Evolutionary conservation across 2,797 vertebrate species (phyloP).

Genomic region (Lerista edwardsae): DNA sequence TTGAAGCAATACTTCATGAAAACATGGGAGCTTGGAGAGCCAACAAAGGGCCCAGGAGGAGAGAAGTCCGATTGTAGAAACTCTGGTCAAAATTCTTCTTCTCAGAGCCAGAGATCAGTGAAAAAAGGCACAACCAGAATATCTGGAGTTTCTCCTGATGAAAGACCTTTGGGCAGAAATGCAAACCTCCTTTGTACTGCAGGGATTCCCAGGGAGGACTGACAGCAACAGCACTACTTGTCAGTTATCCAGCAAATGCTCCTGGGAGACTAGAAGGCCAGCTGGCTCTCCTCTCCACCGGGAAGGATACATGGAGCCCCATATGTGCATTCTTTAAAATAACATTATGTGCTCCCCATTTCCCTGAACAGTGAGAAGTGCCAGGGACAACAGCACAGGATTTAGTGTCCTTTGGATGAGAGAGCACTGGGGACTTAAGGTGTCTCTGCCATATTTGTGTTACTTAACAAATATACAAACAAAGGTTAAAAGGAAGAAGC

Average conservation of each 20-base stretch:
- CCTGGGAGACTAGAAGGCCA: background rate
- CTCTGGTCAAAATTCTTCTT: background rate
- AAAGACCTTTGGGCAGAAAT: background rate
- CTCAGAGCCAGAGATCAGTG: background rate
- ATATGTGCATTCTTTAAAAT: conserved; percentile 5
- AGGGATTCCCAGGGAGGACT: background rate
- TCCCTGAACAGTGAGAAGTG: background rate
- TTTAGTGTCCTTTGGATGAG: background rate
- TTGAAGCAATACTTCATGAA: background rate
- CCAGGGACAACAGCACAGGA: conserved; percentile 4
- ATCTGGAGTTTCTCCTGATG: background rate
- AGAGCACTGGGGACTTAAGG: background rate
- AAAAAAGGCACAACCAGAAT: background rate
- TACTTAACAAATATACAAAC: background rate
- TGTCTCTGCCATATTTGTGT: background rate
- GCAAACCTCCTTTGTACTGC: conserved; percentile 20
- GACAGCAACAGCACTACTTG: background rate
- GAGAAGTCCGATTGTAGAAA: background rate
- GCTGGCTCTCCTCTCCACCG: background rate
- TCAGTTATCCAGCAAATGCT: conserved; percentile 1
- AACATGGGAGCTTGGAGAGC: background rate
- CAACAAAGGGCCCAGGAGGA: background rate
- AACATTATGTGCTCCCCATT: conserved; percentile 5
- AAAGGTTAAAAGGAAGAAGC: background rate
- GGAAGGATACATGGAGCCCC: background rate